Base-by-base conservation (phyloP, 2,113 vertebrate species). In the Oryzias javanicus region DNA sequence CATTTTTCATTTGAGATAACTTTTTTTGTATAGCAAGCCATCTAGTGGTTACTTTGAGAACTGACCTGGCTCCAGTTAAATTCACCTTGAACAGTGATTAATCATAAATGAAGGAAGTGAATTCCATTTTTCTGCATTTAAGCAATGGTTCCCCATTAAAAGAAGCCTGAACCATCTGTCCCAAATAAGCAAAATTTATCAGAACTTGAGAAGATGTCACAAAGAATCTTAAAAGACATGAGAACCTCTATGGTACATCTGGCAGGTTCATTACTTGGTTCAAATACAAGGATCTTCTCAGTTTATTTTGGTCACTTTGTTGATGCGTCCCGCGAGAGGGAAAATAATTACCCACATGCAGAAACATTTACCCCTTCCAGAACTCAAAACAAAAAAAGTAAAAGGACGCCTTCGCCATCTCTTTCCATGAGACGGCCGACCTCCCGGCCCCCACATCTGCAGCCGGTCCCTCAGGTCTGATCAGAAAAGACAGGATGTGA, bases 401-500 rank as follows among this genome's bases (percentile, higher is more conserved):
- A 56, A 49, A 40, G 29, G 67, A 73, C 25, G 68, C 72, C 48
- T 53, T 49, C 8, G 54, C 78, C 72, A 72, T 89, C 76, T 74
- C 70, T 71, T 60, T 67, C 69, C 80, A 73, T 64, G 78, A 78
- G 75, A 66, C 73, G 49, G 49, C 48, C 49, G 70, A 87, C 81
- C 83, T 76, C 73, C 63, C 56, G 53, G 67, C 67, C 63, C 35
- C 19, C 66, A 89, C 83, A 85, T 82, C 81, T 86, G 78, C 85
- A 65, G 79, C 74, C 80, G 51, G 78, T 90, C 89, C 87, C 89
- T 82, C 79, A 82, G 80, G 87, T 78, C 67, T 82, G 80, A 88
- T 89, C 80, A 83, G 63, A 73, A 82, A 72, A 87, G 86, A 81
- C 86, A 86, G 91, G 91, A 92, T 90, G 71, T 92, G 89, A 91